A percentile compares a stretch with the other conserved stretches of the same genome.
These are phyloP conservation scores for Oryzias woworae DNA, from an alignment of 2,113 vertebrate genomes.

Conservation along the genomic window DNA sequence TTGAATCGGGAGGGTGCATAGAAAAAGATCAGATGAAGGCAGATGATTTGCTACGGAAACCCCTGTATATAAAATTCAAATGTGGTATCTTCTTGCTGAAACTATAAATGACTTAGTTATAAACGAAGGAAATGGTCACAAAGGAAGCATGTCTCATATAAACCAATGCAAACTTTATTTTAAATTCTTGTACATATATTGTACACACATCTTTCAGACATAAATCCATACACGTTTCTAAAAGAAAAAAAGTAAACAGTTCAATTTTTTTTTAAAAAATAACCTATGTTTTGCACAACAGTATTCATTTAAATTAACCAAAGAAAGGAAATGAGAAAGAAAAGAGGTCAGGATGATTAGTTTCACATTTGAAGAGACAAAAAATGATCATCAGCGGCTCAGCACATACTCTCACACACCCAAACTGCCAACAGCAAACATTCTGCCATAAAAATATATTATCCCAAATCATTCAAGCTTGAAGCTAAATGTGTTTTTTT, in stretches of 20 bases:
- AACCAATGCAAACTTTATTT: conserved; percentile 57
- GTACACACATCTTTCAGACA: conserved; percentile 1
- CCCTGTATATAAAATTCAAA: too few species aligned
- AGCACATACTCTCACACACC: conserved; percentile 10
- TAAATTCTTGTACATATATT: conserved; percentile 15
- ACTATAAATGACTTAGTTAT: neutral
- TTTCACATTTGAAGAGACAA: conserved; percentile 12
- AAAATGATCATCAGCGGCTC: conserved; percentile 5
- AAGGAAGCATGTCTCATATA: conserved; percentile 13
- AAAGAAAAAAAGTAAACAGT: neutral
- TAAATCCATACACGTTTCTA: neutral
- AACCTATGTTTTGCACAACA: conserved; percentile 16
- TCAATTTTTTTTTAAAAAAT: conserved; percentile 1
- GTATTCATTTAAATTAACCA: conserved; percentile 16
- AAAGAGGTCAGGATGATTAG: conserved; percentile 10
- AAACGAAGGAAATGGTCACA: neutral
- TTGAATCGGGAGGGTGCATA: too few species aligned
- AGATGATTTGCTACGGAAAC: too few species aligned
- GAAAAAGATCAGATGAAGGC: too few species aligned
- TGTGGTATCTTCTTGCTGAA: neutral
- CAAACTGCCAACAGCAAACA: conserved; percentile 26
- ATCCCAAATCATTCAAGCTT: conserved; percentile 41
- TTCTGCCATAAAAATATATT: conserved; percentile 52
- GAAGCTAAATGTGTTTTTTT: conserved; percentile 11
- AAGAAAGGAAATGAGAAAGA: conserved; percentile 15